phyloP scores from a whole-genome alignment of 2,797 vertebrate species.

The Sphenopsis melanotis region DNA sequence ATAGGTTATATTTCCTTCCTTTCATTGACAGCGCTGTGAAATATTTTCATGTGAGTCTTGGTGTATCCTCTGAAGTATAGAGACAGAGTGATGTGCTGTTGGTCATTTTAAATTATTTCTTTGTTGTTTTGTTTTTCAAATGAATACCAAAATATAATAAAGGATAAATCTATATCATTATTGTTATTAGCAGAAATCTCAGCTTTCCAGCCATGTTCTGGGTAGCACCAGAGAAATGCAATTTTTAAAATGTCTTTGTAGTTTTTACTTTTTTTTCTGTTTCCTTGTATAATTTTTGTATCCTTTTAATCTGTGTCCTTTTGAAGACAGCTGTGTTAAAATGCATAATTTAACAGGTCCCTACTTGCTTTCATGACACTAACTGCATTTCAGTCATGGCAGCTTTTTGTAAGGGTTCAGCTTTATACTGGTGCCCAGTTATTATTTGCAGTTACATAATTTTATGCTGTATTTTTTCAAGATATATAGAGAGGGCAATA shows the following conservation, averaged over 20 bases:
- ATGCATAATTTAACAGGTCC: conserved; percentile 37
- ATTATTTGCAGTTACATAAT: not conserved
- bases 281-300: not conserved
- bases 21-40: not conserved
- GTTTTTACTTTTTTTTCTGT: not conserved
- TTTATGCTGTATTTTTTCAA: not conserved
- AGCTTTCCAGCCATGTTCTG: not conserved
- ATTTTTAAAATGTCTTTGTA: not conserved
- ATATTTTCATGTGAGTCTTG: not conserved
- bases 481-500: not conserved
- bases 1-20: not conserved
- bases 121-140: not conserved
- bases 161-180: not conserved
- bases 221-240: not conserved
- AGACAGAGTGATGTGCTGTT: not conserved
- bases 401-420: not conserved
- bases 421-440: conserved; percentile 40
- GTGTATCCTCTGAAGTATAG: not conserved
- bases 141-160: not conserved
- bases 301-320: conserved; percentile 3
- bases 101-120: not conserved
- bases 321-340: conserved; percentile 17
- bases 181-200: not conserved
- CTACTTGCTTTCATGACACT: conserved; percentile 17
- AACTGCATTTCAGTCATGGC: conserved; percentile 23